Percentiles rank a stretch among this genome's conserved stretches.
These are phyloP conservation scores for Pharmacophagus antenor DNA, from an alignment of 2,888 invertebrate genomes.

Conservation along the genomic window DNA sequence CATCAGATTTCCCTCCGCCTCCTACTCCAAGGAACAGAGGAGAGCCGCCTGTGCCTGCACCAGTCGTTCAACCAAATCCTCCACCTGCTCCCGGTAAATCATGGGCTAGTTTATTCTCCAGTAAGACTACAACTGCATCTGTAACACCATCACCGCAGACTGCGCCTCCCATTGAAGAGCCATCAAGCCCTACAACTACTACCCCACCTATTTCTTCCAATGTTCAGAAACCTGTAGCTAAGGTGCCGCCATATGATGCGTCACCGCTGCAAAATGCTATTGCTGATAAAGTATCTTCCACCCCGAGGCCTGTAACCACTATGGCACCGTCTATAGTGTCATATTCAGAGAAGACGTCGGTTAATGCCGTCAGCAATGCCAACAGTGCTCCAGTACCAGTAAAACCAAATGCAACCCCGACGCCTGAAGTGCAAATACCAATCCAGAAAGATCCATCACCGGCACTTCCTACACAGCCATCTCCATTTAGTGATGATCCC, in stretches of 20 bases:
- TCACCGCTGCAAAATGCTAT: slow-evolving; percentile 60
- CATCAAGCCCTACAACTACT: slow-evolving; percentile 52
- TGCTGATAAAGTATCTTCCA: slow-evolving; percentile 52
- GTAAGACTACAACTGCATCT: slow-evolving; percentile 44
- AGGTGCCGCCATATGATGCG: slow-evolving; percentile 82
- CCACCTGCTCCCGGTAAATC: slow-evolving; percentile 77
- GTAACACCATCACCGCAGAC: slow-evolving; percentile 41
- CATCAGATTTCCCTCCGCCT: slow-evolving; percentile 77
- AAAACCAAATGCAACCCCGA: slow-evolving; percentile 40
- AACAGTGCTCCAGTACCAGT: slow-evolving; percentile 41
- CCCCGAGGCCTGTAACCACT: slow-evolving; percentile 39
- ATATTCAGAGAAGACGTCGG: slow-evolving; percentile 66
- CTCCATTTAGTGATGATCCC: slow-evolving; percentile 83
- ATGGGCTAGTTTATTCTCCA: slow-evolving; percentile 85
- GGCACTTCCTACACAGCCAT: slow-evolving; percentile 62
- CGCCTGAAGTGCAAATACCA: slow-evolving; percentile 45
- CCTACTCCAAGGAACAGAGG: slow-evolving; percentile 70
- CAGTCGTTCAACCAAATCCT: slow-evolving; percentile 57
- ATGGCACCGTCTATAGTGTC: slow-evolving; percentile 44
- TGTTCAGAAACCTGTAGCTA: slow-evolving; percentile 81
- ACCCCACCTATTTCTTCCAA: slow-evolving; percentile 50
- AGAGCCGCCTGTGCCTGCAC: slow-evolving; percentile 56
- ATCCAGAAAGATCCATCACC: slow-evolving; percentile 56
- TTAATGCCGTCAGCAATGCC: slow-evolving; percentile 53
- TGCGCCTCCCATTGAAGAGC: slow-evolving; percentile 53